Evolutionary conservation across 2,113 vertebrate genomes (phyloP), one percentile per base, ranked within the genome.

Genomic region (Geococcyx californianus): DNA sequence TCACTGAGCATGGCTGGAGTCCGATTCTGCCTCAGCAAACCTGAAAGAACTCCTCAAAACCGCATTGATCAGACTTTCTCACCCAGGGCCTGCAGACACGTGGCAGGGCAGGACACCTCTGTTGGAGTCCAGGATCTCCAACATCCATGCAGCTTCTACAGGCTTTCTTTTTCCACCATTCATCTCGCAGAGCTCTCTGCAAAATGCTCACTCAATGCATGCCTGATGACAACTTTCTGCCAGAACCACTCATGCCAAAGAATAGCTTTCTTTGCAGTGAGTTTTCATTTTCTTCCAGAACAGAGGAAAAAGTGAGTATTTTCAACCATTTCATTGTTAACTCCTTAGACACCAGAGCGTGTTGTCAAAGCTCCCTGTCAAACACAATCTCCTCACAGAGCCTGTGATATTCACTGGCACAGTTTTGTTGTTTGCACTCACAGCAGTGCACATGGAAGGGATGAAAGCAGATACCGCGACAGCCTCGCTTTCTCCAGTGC

Each of bases 281-380:
- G 18, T 16, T 67, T 47, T 82, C 8, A 33, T 63, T 75, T 38
- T 56, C 73, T 78, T 54, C 33, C 45, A 40, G 38, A 68, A 34
- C 28, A 20, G 28, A 84, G 31, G 31, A n/a, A 74, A 60, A 59
- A 3, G 17, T 8, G 16, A 6, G 11, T 26, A 42, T 79, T 76
- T 83, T 36, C n/a, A 56, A 21, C n/a, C 18, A 16, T 10, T 55
- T 63, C 34, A 14, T 16, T 3, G 20, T 84, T 42, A 82, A 51
- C 59, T 62, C 89, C n/a, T 29, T 40, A 16, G 11, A 25, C 23
- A 47, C 55, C 70, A 11, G 10, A 78, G 34, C 45, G 16, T 0
- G 0, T 4, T 13, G 9, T 4, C 51, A 17, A 20, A 55, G 78
- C 44, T 84, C 66, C 36, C 38, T 2, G 0, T 23, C 4, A 1